Base-by-base conservation (phyloP, 2,797 vertebrate genomes). In the Adelosebastes latens region DNA sequence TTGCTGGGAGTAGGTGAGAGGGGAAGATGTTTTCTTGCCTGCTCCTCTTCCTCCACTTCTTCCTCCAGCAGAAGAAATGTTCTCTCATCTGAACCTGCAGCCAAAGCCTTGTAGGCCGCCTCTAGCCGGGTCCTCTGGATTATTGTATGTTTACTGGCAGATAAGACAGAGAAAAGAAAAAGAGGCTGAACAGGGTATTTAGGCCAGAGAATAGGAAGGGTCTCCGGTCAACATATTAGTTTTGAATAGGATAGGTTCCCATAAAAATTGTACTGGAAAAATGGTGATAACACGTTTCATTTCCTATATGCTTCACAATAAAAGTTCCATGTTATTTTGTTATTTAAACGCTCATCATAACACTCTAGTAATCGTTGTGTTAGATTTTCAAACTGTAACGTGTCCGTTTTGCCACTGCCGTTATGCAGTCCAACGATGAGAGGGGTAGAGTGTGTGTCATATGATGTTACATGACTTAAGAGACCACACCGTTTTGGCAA, bases 31-130 rank as follows among this genome's bases (percentile, higher is more conserved):
- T 59, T 58, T 58, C 5, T 49, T 34, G 29, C 39, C 81, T 72
- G 76, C 29, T 81, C 66, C 77, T 95, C 93, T 13, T 2, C 63
- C 56, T 93, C 85, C 60, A 93, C 62, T 29, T 93, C 91, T 42
- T 93, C 70, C 69, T 93, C 88, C 75, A 96, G 76, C 68, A 91
- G 74, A 16, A 52, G 11, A 78, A 95, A 95, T 22, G 92, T 72
- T 39, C 36, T 74, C 8, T 74, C 22, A 6, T 53, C 32, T 20
- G 67, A 72, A 24, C 24, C 62, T 63, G 53, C 7, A 9, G 87
- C 39, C 82, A 96, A 74, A 31, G 67, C 64, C 1, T 31, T 65
- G 85, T 86, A 95, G 68, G 81, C 87, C 0, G 31, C 58, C 60
- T 80, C 80, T 39, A 96, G 84, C 24, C 69, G 81, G 58, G 18